Base-by-base conservation (phyloP, 2,113 vertebrate genomes). In the Paramisgurnus dabryanus region DNA sequence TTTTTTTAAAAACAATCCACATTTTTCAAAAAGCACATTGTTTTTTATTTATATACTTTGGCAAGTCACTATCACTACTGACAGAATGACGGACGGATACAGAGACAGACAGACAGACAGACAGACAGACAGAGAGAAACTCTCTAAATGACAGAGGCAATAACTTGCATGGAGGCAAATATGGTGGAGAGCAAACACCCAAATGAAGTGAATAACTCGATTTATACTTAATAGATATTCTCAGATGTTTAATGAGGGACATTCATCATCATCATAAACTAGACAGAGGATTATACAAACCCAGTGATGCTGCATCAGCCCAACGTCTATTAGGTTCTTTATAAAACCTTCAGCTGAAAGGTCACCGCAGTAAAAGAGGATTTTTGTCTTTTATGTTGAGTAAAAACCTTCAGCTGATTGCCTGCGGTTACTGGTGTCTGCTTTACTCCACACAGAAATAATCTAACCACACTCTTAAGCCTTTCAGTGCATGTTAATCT, bases 221-320 rank as follows among this genome's bases (percentile, higher is more conserved):
- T 76, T 72, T 53, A 34, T 34, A 27, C 45, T 6, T 58, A 61
- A 22, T 76, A 80, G 53, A 78, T 81, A 67, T 67, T 73, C 61
- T 76, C 66, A 80, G 18, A 43, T 41, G 76, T 64, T 57, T 81
- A 81, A 84, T 78, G 67, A 76, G 55, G 17, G 45, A 40, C 74
- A 64, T 81, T 76, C 65, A 63, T 84, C 79, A 84, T 81, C 6
- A 73, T 61, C 68, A 47, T 3, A 49, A 72, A 73, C 11, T 34
- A 27, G 41, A 60, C 66, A 58, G 53, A 53, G 47, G 66, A 43
- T 17, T 55, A 76, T 17, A 8, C 47, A 49, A 8, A 63, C 55
- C 40, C 66, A 76, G 40, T 9, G 66, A 57, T 45, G 47, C 27
- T 63, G 57, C 66, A 15, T 11, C n/a, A 43, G 34, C 47, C 39